These are phyloP conservation scores for Polypterus senegalus DNA, from an alignment of 2,113 vertebrate genomes.

Conservation along the genomic window DNA sequence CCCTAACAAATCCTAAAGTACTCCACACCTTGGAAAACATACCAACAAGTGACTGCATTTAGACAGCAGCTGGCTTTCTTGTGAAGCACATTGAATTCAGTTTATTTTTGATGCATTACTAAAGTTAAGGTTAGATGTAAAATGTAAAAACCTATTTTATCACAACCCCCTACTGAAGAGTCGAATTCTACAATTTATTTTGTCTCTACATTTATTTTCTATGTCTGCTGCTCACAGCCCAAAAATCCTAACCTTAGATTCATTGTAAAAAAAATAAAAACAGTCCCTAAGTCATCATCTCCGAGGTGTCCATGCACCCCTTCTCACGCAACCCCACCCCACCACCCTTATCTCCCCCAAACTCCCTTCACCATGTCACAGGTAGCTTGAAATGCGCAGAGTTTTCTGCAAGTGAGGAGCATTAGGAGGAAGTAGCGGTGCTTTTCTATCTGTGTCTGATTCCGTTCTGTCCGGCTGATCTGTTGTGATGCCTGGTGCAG, in stretches of 20 bases:
- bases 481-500: background rate
- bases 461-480: conserved; percentile 19
- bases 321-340: conserved; percentile 7
- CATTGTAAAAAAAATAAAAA: conserved; percentile 6
- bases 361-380: conserved; percentile 14
- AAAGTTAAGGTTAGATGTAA: too few species aligned
- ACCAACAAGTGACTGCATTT: conserved; percentile 8
- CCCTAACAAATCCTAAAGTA: conserved; percentile 27
- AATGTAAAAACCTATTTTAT: too few species aligned
- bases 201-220: too few species aligned
- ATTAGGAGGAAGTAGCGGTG: conserved; percentile 26
- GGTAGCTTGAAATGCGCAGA: conserved; percentile 27
- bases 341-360: conserved; percentile 21
- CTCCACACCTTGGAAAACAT: conserved; percentile 1
- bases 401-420: conserved; percentile 28
- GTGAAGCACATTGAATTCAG: too few species aligned
- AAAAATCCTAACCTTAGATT: too few species aligned
- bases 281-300: conserved; percentile 29
- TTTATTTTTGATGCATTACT: too few species aligned
- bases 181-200: too few species aligned
- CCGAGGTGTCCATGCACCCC: conserved; percentile 12
- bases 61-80: too few species aligned
- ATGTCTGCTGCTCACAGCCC: too few species aligned
- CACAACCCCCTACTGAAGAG: too few species aligned
- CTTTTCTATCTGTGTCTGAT: conserved; percentile 23